phyloP scores from a whole-genome alignment of 2,113 vertebrate species.

The Neoarius graeffei region DNA sequence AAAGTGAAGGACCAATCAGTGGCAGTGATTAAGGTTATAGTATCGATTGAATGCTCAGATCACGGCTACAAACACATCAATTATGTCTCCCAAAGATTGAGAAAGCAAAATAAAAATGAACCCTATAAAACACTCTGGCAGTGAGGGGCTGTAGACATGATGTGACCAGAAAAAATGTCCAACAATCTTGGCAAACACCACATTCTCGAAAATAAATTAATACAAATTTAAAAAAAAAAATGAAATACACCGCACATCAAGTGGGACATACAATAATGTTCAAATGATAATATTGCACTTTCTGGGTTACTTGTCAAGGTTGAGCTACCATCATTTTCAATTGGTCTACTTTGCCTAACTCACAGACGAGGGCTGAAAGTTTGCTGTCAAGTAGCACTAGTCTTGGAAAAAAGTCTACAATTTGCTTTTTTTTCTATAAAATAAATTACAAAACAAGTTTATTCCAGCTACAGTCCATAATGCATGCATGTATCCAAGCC shows the following conservation, averaged over 20 bases:
- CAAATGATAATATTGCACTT: constrained; percentile 30
- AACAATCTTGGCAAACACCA: not conserved
- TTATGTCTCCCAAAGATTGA: constrained; percentile 15
- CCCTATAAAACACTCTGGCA: constrained; percentile 38
- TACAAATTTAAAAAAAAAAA: not conserved
- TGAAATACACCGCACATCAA: not conserved
- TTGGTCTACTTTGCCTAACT: constrained; percentile 47
- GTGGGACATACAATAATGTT: not conserved
- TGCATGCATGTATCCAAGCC: constrained; percentile 66
- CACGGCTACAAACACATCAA: constrained; percentile 21
- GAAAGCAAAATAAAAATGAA: not conserved
- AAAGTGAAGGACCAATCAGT: constrained; percentile 23
- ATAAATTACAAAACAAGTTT: constrained; percentile 69
- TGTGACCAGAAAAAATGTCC: constrained; percentile 5
- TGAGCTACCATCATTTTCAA: not conserved
- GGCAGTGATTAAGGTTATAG: constrained; percentile 40
- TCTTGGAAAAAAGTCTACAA: not conserved
- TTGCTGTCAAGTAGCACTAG: not conserved
- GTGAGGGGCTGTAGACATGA: constrained; percentile 24
- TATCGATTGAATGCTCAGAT: constrained; percentile 25
- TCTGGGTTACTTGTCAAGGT: constrained; percentile 10
- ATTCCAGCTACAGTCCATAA: constrained; percentile 61
- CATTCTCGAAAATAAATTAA: not conserved
- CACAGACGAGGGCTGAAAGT: constrained; percentile 1
- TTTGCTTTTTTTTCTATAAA: not conserved